Evolutionary conservation across 2,113 vertebrate genomes (phyloP).

Genomic region (Peromyscus leucopus): DNA sequence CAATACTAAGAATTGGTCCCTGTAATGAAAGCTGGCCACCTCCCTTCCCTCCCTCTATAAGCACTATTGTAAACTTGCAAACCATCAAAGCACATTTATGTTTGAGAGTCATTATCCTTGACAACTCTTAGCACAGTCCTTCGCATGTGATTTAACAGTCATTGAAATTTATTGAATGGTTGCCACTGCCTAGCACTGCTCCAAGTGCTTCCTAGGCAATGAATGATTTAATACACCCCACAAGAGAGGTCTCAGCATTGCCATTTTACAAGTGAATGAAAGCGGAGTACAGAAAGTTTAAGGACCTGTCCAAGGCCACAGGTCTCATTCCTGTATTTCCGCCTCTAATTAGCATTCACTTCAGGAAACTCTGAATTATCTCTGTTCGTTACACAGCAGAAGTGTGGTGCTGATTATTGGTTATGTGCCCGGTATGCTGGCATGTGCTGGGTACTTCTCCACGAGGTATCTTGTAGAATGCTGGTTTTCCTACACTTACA

Average conservation of each 20-base stretch:
- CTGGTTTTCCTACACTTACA: neutral
- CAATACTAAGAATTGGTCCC: neutral
- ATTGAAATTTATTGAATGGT: neutral
- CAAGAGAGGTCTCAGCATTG: neutral
- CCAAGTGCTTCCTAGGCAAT: neutral
- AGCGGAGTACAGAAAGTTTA: neutral
- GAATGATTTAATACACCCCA: neutral
- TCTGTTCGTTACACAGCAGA: neutral
- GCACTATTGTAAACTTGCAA: neutral
- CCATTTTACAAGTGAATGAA: neutral
- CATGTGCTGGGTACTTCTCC: neutral
- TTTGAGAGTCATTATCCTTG: neutral
- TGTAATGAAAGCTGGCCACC: neutral
- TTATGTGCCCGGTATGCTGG: neutral
- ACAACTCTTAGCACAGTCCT: neutral
- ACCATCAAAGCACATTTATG: neutral
- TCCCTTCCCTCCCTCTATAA: neutral
- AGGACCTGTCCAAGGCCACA: neutral
- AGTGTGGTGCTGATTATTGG: neutral
- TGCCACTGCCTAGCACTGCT: neutral
- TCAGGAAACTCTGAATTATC: neutral
- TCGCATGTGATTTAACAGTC: slow-evolving; percentile 32
- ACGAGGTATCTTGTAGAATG: neutral
- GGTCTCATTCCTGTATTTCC: no score
- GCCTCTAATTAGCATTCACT: neutral